Conservation (phyloP, 2,113 vertebrate genomes). For the Ivindomyrus marchei region DNA sequence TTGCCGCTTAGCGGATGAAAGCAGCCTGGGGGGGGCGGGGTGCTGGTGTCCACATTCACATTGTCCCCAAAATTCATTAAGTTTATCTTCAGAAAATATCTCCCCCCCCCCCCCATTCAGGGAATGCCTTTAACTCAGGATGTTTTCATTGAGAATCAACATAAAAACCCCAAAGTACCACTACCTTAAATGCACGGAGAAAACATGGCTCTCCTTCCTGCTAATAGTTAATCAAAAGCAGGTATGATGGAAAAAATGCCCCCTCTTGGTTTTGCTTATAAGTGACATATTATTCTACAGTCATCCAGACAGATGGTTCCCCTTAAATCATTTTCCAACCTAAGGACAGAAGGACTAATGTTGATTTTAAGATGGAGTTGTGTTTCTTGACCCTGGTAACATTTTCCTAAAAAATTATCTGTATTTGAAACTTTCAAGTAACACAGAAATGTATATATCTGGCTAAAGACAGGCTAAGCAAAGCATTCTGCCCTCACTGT, state of each 20-base stretch:
- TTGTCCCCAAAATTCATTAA: not conserved
- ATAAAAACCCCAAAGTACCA: constrained; percentile 21
- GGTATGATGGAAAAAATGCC: constrained; percentile 38
- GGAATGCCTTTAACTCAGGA: constrained; percentile 4
- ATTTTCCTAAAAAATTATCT: constrained; percentile 52
- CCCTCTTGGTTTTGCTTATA: constrained; percentile 53
- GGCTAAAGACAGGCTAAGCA: not conserved
- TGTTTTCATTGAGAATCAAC: constrained; percentile 21
- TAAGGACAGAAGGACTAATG: constrained; percentile 49
- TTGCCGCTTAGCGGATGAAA: constrained; percentile 69
- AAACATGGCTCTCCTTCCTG: constrained; percentile 30
- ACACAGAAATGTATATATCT: constrained; percentile 24
- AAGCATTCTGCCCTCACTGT: constrained; percentile 1
- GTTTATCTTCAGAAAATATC: constrained; percentile 33
- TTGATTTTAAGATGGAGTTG: constrained; percentile 54
- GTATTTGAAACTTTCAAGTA: constrained; percentile 32
- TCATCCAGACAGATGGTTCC: constrained; percentile 62
- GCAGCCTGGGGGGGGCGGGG: constrained; percentile 56
- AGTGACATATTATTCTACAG: constrained; percentile 63
- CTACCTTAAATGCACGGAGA: constrained; percentile 43
- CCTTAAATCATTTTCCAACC: constrained; percentile 67
- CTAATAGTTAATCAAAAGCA: constrained; percentile 60
- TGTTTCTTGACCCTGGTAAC: constrained; percentile 48
- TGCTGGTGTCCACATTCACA: constrained; percentile 36
- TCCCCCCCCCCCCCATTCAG: not conserved